A percentile compares a stretch with the other conserved stretches of the same genome.
Evolutionary conservation across 2,888 invertebrate species (phyloP).

Genomic region (Tolmerus cingulatus): DNA sequence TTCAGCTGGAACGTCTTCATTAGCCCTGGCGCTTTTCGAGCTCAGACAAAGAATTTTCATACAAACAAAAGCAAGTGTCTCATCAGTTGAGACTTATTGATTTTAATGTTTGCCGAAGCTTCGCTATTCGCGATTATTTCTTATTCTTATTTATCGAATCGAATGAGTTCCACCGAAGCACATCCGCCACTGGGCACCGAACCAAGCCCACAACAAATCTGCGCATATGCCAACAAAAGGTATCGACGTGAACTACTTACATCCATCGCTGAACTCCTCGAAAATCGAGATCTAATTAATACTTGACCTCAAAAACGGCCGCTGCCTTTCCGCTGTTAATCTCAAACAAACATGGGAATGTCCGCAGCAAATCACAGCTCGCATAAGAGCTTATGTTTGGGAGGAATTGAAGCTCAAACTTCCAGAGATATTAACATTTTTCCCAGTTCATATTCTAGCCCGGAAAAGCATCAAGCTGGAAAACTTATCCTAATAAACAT

Average conservation of each 20-base stretch:
- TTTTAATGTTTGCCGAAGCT: neutral
- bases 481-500: neutral
- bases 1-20: conserved; percentile 6
- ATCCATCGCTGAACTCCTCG: neutral
- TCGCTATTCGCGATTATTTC: neutral
- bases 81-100: neutral
- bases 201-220: neutral
- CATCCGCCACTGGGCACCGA: neutral
- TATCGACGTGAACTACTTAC: neutral
- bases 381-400: neutral
- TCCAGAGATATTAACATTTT: neutral
- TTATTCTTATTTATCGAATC: conserved; percentile 9
- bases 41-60: neutral
- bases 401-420: neutral
- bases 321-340: neutral
- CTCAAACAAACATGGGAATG: neutral
- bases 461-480: neutral
- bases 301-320: neutral
- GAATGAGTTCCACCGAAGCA: neutral
- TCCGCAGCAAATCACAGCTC: neutral
- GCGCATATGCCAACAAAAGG: neutral
- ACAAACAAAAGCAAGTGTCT: neutral
- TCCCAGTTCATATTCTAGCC: neutral
- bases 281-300: neutral
- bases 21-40: neutral